A percentile compares a stretch with the other conserved stretches of the same genome.
These are phyloP conservation scores for Phrynocephalus forsythii DNA, from an alignment of 2,797 vertebrate species.

Conservation along the genomic window DNA sequence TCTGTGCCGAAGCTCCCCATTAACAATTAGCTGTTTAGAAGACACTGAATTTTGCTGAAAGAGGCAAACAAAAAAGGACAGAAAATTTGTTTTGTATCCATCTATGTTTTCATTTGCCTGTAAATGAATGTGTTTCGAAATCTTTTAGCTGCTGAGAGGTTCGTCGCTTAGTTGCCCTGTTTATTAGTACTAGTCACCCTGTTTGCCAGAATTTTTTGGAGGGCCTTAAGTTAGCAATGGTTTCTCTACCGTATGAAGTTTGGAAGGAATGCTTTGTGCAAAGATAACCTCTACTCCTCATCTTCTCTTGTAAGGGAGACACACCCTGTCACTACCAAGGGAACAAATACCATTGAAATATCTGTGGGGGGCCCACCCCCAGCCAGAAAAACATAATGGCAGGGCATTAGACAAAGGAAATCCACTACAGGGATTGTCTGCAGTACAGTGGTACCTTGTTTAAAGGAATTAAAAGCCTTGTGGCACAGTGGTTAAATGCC, in stretches of 20 bases:
- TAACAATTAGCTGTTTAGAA: slow-evolving; percentile 57
- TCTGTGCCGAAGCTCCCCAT: slow-evolving; percentile 42
- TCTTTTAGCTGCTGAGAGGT: slow-evolving; percentile 14
- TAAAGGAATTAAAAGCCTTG: no score
- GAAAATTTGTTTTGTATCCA: slow-evolving; percentile 14
- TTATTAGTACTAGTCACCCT: background rate
- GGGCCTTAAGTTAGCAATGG: background rate
- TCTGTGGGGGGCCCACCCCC: no score
- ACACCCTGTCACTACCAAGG: background rate
- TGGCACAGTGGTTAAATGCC: no score
- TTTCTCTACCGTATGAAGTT: background rate
- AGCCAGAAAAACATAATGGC: no score
- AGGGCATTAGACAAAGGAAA: no score
- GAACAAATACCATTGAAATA: background rate
- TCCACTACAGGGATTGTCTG: background rate
- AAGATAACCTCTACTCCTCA: no score
- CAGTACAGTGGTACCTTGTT: no score
- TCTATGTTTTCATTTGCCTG: slow-evolving; percentile 36
- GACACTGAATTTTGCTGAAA: slow-evolving; percentile 39
- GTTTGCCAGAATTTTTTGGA: background rate
- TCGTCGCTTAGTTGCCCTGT: background rate
- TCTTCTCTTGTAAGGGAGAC: background rate
- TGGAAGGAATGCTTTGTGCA: background rate
- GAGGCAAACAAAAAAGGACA: slow-evolving; percentile 51
- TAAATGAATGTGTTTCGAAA: slow-evolving; percentile 50